phyloP scores from a whole-genome alignment of 1,140 invertebrate species.

The Aphelinus certus region DNA sequence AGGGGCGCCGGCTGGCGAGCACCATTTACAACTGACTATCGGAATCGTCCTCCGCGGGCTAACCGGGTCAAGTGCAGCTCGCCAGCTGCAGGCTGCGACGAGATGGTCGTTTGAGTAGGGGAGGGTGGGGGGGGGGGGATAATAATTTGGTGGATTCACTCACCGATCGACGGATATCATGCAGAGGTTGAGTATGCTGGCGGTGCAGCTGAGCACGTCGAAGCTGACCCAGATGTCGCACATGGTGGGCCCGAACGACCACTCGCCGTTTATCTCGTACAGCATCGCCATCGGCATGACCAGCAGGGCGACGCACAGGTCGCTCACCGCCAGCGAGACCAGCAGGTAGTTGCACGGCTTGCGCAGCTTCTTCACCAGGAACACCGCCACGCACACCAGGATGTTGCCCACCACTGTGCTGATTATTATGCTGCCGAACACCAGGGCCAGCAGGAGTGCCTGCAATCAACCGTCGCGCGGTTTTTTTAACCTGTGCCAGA shows the following conservation, averaged over 20 bases:
- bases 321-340: slow-evolving; percentile 90
- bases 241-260: slow-evolving; percentile 84
- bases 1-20: too few relatives aligned
- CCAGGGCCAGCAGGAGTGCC: slow-evolving; percentile 75
- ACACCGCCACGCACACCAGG: slow-evolving; percentile 88
- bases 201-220: slow-evolving; percentile 84
- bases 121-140: too few relatives aligned
- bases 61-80: too few relatives aligned
- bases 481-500: background rate
- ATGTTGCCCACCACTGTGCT: slow-evolving; percentile 89
- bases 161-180: slow-evolving; percentile 87
- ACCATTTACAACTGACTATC: too few relatives aligned
- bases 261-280: slow-evolving; percentile 82
- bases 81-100: too few relatives aligned
- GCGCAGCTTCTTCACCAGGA: slow-evolving; percentile 85
- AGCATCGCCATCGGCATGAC: slow-evolving; percentile 89
- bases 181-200: slow-evolving; percentile 91
- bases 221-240: slow-evolving; percentile 90
- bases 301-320: slow-evolving; percentile 82
- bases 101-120: too few relatives aligned
- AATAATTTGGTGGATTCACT: slow-evolving; percentile 39
- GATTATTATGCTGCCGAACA: slow-evolving; percentile 80
- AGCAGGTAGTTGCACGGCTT: slow-evolving; percentile 87
- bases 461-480: slow-evolving; percentile 48
- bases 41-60: too few relatives aligned